These are phyloP conservation scores for Periophthalmodon schlosseri DNA, from an alignment of 2,113 vertebrate species.

Conservation along the genomic window DNA sequence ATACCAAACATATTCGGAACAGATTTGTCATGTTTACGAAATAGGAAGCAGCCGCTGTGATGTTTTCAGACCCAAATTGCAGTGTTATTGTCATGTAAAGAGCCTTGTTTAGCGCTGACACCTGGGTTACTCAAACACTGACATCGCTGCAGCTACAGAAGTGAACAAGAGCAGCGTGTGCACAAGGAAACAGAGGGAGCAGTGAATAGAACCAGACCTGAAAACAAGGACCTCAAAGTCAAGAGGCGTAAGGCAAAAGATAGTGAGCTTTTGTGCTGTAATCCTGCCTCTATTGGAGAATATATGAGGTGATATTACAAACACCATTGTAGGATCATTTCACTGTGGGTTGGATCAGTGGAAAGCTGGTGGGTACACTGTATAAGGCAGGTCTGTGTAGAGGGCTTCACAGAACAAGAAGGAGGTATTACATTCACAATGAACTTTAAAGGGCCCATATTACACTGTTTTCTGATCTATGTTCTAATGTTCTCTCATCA, in stretches of 20 bases:
- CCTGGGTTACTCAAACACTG: conserved; percentile 2
- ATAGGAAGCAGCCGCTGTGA: neutral
- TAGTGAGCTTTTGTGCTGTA: neutral
- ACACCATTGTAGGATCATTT: neutral
- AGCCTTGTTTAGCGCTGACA: neutral
- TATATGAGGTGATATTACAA: neutral
- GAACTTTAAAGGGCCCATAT: too few relatives aligned
- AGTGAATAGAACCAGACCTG: neutral
- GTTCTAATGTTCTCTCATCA: too few relatives aligned
- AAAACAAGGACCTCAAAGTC: neutral
- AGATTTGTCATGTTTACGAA: neutral
- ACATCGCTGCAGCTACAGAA: conserved; percentile 1
- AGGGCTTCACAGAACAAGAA: too few relatives aligned
- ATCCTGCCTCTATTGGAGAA: neutral
- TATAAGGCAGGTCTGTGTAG: neutral
- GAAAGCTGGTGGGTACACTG: neutral
- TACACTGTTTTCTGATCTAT: too few relatives aligned
- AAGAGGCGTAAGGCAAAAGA: conserved; percentile 3
- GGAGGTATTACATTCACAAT: too few relatives aligned
- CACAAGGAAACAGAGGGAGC: neutral
- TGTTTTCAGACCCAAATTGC: conserved; percentile 3
- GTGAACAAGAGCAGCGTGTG: neutral
- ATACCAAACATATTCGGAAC: neutral
- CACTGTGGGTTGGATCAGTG: neutral
- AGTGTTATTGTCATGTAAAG: neutral